Percentiles rank a stretch among this genome's conserved stretches.
Evolutionary conservation across 2,113 vertebrate species (phyloP).

Genomic region (Stegastes partitus): DNA sequence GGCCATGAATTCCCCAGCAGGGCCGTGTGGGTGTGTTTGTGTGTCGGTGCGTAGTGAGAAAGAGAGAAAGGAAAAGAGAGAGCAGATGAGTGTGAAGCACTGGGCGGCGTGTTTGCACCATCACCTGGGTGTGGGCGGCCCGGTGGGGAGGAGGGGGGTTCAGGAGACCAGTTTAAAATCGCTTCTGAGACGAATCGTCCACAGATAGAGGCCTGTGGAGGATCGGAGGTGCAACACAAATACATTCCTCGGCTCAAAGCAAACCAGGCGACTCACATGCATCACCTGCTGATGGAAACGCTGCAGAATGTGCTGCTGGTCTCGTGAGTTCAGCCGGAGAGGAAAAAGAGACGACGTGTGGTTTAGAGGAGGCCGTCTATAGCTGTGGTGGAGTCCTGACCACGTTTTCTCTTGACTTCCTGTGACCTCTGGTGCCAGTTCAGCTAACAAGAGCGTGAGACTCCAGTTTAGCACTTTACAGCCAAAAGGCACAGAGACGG

Average conservation of each 20-base stretch:
- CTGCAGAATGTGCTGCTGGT: constrained; percentile 4
- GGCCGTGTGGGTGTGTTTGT: constrained; percentile 64
- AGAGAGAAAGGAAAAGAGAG: constrained; percentile 29
- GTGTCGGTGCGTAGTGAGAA: constrained; percentile 37
- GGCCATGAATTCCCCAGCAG: constrained; percentile 82
- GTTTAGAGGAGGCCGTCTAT: background rate
- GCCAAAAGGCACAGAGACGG: constrained; percentile 11
- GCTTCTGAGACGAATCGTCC: background rate
- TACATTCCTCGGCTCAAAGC: constrained; percentile 11
- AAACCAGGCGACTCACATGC: background rate
- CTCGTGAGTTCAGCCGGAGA: no score
- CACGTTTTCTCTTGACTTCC: background rate
- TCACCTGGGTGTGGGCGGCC: constrained; percentile 66
- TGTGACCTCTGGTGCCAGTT: background rate
- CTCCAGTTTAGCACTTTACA: constrained; percentile 44
- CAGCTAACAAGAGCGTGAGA: constrained; percentile 45
- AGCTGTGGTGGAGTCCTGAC: background rate
- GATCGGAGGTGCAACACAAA: background rate
- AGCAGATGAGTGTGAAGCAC: constrained; percentile 41
- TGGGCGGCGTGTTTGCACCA: constrained; percentile 56
- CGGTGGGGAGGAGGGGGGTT: constrained; percentile 31
- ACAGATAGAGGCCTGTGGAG: background rate
- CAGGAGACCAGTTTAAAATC: constrained; percentile 22
- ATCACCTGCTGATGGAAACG: background rate
- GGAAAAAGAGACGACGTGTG: background rate